These are phyloP conservation scores for Ochropleura leucogaster DNA, from an alignment of 2,888 invertebrate genomes.

Conservation along the genomic window DNA sequence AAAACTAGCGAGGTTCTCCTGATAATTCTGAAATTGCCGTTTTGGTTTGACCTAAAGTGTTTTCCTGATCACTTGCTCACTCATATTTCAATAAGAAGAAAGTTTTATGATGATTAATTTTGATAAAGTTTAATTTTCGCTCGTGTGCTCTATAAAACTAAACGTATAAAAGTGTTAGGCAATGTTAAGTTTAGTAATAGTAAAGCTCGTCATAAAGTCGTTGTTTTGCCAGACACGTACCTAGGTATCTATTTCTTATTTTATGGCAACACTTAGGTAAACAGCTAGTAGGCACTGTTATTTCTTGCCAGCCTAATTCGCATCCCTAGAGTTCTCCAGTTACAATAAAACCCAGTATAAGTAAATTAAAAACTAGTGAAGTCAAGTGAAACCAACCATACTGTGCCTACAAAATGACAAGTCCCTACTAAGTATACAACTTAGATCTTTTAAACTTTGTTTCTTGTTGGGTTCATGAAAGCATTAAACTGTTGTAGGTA, in stretches of 20 bases:
- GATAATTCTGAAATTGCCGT: not conserved
- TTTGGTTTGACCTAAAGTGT: not conserved
- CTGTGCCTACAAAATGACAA: not conserved
- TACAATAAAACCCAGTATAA: not conserved
- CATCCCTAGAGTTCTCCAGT: not conserved
- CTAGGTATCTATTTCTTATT: constrained; percentile 28
- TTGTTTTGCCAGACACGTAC: not conserved
- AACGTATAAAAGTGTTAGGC: not conserved
- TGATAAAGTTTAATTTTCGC: constrained; percentile 21
- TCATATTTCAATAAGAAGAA: not conserved
- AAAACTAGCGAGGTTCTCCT: not conserved
- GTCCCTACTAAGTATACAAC: not conserved
- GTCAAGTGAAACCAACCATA: not conserved
- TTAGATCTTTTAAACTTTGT: not conserved
- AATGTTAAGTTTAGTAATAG: constrained; percentile 13
- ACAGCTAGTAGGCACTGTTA: not conserved
- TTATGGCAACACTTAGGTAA: constrained; percentile 11
- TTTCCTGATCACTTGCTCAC: not conserved
- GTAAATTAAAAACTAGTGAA: not conserved
- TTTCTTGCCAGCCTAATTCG: not conserved
- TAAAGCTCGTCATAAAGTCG: not conserved
- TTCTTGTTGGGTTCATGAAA: not conserved
- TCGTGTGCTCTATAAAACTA: not conserved
- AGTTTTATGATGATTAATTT: constrained; percentile 1
- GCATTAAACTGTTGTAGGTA: not conserved